Conservation (phyloP, 1,140 invertebrate genomes). For the Papilio dardanus region DNA sequence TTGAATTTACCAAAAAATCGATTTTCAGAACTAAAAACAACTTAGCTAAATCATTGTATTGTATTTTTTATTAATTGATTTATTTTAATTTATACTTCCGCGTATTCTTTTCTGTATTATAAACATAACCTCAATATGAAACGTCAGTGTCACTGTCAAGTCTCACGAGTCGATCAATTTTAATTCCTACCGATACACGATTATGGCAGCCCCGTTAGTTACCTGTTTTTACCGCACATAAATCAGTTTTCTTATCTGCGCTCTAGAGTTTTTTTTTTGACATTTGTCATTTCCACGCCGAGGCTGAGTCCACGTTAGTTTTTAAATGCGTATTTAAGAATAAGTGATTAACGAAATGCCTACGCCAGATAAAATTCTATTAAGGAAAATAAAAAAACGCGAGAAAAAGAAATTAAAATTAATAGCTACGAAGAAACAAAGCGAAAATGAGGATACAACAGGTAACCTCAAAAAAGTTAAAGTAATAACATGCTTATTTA, state of each 20-base stretch:
- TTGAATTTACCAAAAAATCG: constrained; percentile 2
- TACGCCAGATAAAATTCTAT: constrained; percentile 89
- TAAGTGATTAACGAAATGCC: constrained; percentile 83
- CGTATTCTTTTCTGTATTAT: background rate
- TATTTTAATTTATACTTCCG: background rate
- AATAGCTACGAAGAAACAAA: constrained; percentile 82
- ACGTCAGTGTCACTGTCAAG: background rate
- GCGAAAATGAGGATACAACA: constrained; percentile 57
- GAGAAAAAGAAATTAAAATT: constrained; percentile 87
- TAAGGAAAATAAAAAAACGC: constrained; percentile 90
- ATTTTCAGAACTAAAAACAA: background rate
- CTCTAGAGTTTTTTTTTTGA: background rate
- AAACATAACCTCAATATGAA: constrained; percentile 3
- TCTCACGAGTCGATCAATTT: background rate
- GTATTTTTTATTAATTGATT: too few relatives aligned
- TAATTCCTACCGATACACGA: background rate
- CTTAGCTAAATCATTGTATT: too few relatives aligned
- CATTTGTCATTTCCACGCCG: constrained; percentile 14
- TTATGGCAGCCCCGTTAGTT: background rate
- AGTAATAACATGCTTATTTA: background rate
- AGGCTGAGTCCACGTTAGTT: constrained; percentile 2
- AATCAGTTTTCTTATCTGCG: background rate
- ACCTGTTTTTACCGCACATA: background rate
- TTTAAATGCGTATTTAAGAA: constrained; percentile 5
- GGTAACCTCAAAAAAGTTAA: constrained; percentile 56